Evolutionary conservation across 2,888 invertebrate genomes (phyloP).

Genomic region (Drosophila glabriapex): DNA sequence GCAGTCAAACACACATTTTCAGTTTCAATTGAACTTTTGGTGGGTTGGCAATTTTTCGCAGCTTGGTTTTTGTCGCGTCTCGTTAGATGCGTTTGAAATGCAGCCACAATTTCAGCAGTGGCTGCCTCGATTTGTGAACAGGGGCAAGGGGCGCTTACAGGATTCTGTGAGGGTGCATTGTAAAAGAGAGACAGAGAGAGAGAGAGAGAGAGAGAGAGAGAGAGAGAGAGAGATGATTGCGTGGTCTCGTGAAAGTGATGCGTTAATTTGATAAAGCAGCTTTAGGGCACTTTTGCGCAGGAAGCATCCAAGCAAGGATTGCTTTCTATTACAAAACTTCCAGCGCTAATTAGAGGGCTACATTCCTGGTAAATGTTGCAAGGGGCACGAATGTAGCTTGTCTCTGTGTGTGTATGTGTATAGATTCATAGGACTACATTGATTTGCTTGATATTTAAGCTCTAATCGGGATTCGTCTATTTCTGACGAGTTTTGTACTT

Average conservation of each 20-base stretch:
- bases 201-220: not conserved
- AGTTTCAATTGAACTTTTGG: slow-evolving; percentile 66
- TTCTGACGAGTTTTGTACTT: slow-evolving; percentile 1
- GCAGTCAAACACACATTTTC: slow-evolving; percentile 39
- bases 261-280: slow-evolving; percentile 70
- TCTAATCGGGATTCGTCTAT: slow-evolving; percentile 20
- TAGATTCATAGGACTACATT: slow-evolving; percentile 12
- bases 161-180: not conserved
- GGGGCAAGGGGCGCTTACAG: not conserved
- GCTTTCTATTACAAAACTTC: slow-evolving; percentile 66
- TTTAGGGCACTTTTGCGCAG: slow-evolving; percentile 64
- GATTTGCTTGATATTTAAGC: slow-evolving; percentile 35
- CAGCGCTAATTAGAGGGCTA: slow-evolving; percentile 57
- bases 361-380: not conserved
- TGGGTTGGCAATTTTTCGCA: slow-evolving; percentile 54
- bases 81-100: slow-evolving; percentile 63
- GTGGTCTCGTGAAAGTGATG: slow-evolving; percentile 61
- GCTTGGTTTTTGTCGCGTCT: slow-evolving; percentile 60
- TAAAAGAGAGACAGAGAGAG: no score
- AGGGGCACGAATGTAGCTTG: not conserved
- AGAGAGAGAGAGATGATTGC: slow-evolving; percentile 20
- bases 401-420: slow-evolving; percentile 1
- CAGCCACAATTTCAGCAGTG: slow-evolving; percentile 42
- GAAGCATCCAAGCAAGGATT: slow-evolving; percentile 58
- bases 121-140: not conserved